phyloP scores from a whole-genome alignment of 2,113 vertebrate species.

The Tragulus kanchil region DNA sequence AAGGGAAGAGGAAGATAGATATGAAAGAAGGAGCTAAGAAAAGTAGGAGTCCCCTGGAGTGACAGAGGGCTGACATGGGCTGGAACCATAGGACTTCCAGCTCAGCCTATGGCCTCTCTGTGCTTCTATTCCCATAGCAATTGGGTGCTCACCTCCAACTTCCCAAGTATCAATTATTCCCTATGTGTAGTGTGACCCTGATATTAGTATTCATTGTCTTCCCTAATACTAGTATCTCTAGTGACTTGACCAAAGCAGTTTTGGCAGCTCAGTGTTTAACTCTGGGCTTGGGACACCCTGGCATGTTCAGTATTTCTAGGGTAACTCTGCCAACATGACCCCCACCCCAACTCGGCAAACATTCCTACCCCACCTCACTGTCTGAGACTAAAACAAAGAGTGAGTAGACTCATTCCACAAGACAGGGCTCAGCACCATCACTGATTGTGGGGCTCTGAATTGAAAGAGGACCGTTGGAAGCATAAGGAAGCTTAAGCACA shows the following conservation, averaged over 20 bases:
- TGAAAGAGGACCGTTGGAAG: no score
- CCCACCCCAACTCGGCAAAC: conserved; percentile 6
- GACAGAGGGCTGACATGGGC: conserved; percentile 23
- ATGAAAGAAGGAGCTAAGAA: background rate
- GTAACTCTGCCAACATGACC: background rate
- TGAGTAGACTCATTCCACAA: conserved; percentile 9
- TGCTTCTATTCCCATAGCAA: background rate
- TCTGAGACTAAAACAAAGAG: conserved; percentile 43
- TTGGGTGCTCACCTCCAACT: background rate
- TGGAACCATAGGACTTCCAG: background rate
- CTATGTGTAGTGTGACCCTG: background rate
- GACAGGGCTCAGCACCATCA: conserved; percentile 46
- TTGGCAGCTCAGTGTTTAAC: conserved; percentile 76
- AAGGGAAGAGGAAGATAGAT: background rate
- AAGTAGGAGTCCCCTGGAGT: background rate
- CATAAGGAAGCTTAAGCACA: no score
- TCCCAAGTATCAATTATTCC: background rate
- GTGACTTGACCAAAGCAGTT: conserved; percentile 54
- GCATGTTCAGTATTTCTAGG: background rate
- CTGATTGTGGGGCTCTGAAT: background rate
- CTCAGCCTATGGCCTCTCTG: background rate
- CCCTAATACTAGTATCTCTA: background rate
- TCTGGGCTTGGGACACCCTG: conserved; percentile 12
- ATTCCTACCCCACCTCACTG: conserved; percentile 30
- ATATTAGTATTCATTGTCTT: background rate